phyloP scores from a whole-genome alignment of 2,888 invertebrate species.

The Alviniconcha strummeri region DNA sequence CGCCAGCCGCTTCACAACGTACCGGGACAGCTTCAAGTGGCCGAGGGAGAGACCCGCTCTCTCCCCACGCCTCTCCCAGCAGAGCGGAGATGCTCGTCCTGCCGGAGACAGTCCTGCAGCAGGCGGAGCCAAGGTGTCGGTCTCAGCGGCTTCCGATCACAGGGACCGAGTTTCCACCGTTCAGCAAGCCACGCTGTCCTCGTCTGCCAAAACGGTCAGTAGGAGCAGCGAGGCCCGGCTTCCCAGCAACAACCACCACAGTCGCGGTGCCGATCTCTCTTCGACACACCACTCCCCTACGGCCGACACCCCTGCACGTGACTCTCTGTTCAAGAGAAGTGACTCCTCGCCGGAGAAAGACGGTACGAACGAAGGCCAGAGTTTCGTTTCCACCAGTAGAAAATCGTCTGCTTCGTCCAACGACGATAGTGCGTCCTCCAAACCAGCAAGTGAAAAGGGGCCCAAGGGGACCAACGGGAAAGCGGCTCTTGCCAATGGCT shows the following conservation, averaged over 20 bases:
- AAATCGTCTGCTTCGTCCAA: background rate
- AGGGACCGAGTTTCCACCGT: too few relatives aligned
- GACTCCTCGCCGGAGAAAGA: background rate
- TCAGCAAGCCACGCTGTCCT: too few relatives aligned
- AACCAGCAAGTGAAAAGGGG: slow-evolving; percentile 11
- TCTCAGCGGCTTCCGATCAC: too few relatives aligned
- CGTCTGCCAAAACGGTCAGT: too few relatives aligned
- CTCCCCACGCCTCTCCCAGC: background rate
- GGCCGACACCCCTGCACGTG: background rate
- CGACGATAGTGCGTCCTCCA: background rate
- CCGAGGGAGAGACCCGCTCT: background rate
- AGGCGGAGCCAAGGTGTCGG: too few relatives aligned
- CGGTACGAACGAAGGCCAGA: background rate
- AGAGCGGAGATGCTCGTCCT: background rate
- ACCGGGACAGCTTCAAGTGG: slow-evolving; percentile 24
- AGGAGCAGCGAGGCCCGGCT: too few relatives aligned
- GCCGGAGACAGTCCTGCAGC: too few relatives aligned
- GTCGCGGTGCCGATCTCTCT: too few relatives aligned
- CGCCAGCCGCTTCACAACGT: background rate
- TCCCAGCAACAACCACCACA: too few relatives aligned
- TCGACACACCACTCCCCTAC: too few relatives aligned
- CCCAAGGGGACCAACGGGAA: background rate
- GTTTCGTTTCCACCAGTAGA: background rate
- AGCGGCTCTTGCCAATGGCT: background rate
- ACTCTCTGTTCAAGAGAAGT: too few relatives aligned